Evolutionary conservation across 2,113 vertebrate genomes (phyloP).

Genomic region (Dendrocopos noguchii): DNA sequence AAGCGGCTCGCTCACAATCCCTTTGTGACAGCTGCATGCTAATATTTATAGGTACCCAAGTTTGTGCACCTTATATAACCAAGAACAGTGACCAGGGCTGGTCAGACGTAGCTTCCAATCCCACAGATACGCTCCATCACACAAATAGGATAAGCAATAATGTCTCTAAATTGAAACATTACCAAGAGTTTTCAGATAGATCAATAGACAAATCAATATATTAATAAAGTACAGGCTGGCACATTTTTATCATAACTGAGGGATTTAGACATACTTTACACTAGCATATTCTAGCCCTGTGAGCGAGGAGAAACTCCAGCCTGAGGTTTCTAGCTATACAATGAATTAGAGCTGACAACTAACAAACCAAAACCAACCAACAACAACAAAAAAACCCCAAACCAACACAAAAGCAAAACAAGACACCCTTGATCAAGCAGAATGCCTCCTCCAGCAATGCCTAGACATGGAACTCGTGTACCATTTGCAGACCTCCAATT

Average conservation of each 20-base stretch:
- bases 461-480: background rate
- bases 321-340: background rate
- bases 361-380: background rate
- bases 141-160: background rate
- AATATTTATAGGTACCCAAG: slow-evolving; percentile 44
- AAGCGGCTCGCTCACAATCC: background rate
- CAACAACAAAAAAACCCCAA: background rate
- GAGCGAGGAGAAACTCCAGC: background rate
- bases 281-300: background rate
- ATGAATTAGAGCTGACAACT: background rate
- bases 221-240: background rate
- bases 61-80: background rate
- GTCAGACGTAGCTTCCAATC: background rate
- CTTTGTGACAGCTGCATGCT: slow-evolving; percentile 26
- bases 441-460: background rate
- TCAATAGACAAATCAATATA: background rate
- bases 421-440: background rate
- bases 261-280: background rate
- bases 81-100: background rate
- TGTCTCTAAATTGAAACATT: background rate
- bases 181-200: background rate
- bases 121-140: background rate
- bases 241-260: background rate
- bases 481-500: background rate
- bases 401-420: background rate